Conservation (phyloP, 2,797 vertebrate species). For the Phrynocephalus forsythii region DNA sequence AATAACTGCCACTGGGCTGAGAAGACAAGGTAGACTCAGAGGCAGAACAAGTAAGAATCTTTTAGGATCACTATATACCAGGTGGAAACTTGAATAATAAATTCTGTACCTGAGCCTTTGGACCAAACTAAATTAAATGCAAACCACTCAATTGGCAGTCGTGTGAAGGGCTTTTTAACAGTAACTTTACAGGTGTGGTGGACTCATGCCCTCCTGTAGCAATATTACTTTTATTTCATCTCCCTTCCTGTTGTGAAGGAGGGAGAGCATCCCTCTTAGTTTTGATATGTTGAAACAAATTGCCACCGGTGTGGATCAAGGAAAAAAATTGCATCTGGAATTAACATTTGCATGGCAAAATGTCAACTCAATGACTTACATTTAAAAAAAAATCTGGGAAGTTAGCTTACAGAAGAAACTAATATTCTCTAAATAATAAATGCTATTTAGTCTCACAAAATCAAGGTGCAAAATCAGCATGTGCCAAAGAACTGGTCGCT, state of each 20-base stretch:
- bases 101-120: too few species aligned
- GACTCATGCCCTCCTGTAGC: background rate
- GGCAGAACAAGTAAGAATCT: too few species aligned
- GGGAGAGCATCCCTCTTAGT: background rate
- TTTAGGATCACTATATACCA: background rate
- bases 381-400: constrained; percentile 34
- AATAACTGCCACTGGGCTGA: too few species aligned
- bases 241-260: constrained; percentile 16
- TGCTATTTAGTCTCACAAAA: constrained; percentile 30
- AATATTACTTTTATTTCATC: constrained; percentile 26
- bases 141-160: background rate
- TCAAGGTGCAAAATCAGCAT: constrained; percentile 31
- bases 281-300: constrained; percentile 44
- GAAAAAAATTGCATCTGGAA: constrained; percentile 49
- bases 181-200: background rate
- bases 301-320: constrained; percentile 19
- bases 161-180: background rate
- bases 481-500: rapidly evolving
- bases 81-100: background rate
- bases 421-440: constrained; percentile 43
- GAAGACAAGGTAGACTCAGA: too few species aligned
- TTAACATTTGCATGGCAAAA: constrained; percentile 19
- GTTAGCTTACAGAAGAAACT: constrained; percentile 42
- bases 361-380: constrained; percentile 8
- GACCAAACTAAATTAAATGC: too few species aligned